Conservation (phyloP, 2,888 invertebrate species). For the Ormyrus thymus region DNA sequence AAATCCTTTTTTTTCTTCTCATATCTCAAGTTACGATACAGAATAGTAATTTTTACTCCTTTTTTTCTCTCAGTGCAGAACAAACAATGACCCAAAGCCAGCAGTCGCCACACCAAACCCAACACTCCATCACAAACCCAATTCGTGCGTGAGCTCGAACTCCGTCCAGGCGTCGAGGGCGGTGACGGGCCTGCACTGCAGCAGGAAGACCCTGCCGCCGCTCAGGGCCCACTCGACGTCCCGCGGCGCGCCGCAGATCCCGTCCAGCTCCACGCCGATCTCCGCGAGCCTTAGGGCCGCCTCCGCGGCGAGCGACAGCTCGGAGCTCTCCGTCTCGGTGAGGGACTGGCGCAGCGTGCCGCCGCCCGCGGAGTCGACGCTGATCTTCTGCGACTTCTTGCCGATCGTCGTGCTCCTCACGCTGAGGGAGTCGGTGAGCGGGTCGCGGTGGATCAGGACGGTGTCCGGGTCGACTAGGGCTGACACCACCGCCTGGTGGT, state of each 20-base stretch:
- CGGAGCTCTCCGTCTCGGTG: conserved; percentile 72
- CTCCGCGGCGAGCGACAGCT: conserved; percentile 78
- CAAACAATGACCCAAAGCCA: too few species aligned
- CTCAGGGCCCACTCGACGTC: conserved; percentile 90
- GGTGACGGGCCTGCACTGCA: conserved; percentile 89
- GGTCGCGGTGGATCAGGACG: conserved; percentile 78
- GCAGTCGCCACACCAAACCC: too few species aligned
- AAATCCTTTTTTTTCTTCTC: too few species aligned
- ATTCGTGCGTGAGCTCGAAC: conserved; percentile 86
- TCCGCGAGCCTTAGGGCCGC: conserved; percentile 78
- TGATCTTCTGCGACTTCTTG: conserved; percentile 77
- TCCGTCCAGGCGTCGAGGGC: conserved; percentile 84
- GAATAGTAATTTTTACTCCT: too few species aligned
- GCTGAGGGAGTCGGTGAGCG: conserved; percentile 73
- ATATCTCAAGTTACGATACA: too few species aligned
- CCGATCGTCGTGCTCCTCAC: conserved; percentile 77
- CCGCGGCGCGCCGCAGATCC: conserved; percentile 81
- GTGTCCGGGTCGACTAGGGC: conserved; percentile 87
- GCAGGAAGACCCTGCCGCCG: conserved; percentile 77
- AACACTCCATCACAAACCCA: too few species aligned
- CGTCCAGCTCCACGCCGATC: conserved; percentile 80
- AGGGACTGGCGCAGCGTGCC: conserved; percentile 75
- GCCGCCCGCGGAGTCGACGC: conserved; percentile 72
- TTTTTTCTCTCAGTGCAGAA: too few species aligned
- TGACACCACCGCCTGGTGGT: conserved; percentile 85